These are phyloP conservation scores for Romanogobio albipinnatus DNA, from an alignment of 2,113 vertebrate genomes.

Conservation along the genomic window DNA sequence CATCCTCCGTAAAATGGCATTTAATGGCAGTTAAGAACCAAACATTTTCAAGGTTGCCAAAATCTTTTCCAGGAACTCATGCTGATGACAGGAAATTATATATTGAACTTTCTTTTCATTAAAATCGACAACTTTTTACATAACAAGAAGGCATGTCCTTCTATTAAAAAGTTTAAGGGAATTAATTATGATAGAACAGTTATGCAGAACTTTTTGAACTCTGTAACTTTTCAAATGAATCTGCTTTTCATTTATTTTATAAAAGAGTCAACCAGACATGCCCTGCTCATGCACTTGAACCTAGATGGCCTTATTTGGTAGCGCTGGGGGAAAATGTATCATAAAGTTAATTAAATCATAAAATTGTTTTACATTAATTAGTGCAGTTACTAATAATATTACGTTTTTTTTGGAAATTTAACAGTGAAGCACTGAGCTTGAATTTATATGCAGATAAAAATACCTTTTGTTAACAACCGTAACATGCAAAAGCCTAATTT, in stretches of 20 bases:
- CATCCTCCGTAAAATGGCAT: conserved; percentile 1
- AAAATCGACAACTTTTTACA: neutral
- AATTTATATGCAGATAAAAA: too few relatives aligned
- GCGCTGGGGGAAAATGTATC: too few relatives aligned
- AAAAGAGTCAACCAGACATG: neutral
- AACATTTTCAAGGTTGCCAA: neutral
- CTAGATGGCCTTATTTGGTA: too few relatives aligned
- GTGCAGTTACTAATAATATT: too few relatives aligned
- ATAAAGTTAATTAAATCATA: too few relatives aligned
- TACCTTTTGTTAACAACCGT: too few relatives aligned
- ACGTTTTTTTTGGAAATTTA: too few relatives aligned
- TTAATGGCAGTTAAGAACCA: conserved; percentile 21
- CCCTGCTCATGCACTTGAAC: neutral
- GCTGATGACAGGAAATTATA: neutral
- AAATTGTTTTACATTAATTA: too few relatives aligned
- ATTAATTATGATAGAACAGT: conserved; percentile 4
- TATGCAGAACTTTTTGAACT: neutral
- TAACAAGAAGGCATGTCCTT: neutral
- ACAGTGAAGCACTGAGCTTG: too few relatives aligned
- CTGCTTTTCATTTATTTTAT: neutral
- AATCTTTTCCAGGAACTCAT: conserved; percentile 1
- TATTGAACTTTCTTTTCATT: neutral
- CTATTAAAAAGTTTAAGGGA: neutral
- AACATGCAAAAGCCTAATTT: too few relatives aligned
- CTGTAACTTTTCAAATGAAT: neutral